phyloP scores from a whole-genome alignment of 2,797 vertebrate genomes.

The Falco novaeseelandiae region DNA sequence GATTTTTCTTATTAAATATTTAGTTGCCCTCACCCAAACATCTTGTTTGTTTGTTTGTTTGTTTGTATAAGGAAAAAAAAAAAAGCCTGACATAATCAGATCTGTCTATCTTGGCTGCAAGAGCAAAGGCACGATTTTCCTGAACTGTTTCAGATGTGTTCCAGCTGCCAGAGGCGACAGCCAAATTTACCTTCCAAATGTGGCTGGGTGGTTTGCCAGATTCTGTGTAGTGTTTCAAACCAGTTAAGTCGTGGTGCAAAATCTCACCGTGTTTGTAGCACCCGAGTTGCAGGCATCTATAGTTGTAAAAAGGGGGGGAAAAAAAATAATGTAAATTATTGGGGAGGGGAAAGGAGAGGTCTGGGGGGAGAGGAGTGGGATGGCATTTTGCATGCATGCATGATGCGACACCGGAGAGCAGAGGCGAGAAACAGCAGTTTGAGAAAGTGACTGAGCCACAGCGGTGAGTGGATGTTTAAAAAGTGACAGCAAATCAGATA shows the following conservation, averaged over 20 bases:
- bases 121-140: background rate
- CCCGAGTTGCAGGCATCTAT: background rate
- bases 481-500: background rate
- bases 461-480: background rate
- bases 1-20: background rate
- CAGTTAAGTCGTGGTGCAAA: background rate
- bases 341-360: fast-evolving
- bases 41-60: background rate
- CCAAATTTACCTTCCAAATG: background rate
- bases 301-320: background rate
- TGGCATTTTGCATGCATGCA: background rate
- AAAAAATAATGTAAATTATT: background rate
- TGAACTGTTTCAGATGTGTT: background rate
- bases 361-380: background rate
- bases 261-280: background rate
- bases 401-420: background rate
- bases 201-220: background rate
- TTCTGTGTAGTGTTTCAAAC: background rate
- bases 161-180: background rate
- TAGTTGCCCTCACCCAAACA: background rate
- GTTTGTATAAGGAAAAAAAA: background rate
- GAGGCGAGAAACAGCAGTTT: background rate
- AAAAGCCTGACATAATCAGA: background rate
- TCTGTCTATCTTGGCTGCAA: background rate
- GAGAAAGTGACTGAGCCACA: background rate